Evolutionary conservation across 2,888 invertebrate genomes (phyloP), one percentile per base, ranked within the genome.

Genomic region (Pimpla rufipes): DNA sequence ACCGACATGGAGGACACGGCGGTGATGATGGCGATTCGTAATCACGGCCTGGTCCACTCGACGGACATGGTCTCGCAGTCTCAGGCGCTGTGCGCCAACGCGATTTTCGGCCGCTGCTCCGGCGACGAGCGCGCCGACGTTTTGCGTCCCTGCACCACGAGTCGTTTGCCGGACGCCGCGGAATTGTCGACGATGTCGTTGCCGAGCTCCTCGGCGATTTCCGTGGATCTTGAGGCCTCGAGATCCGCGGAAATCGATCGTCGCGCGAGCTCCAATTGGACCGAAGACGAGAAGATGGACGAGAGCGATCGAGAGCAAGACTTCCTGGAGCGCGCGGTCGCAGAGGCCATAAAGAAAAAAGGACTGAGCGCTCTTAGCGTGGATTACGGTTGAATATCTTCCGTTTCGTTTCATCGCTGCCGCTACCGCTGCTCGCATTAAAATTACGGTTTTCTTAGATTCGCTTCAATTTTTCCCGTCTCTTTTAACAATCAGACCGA

Each of bases 1-100:
- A 95, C 95, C 42, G 94, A 94, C 81, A 94, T 96, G 89, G 96
- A 96, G 93, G 95, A 96, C 89, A 95, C 96, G 90, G 96, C 96
- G 0, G 96, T 96, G 76, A 93, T 95, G 40, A 96, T 96, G 96
- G 96, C 96, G 3, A 96, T 96, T 88, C 95, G 95, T 75, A 96
- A 96, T 71, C 96, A 96, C 89, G 96, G 96, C 0, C 92, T 96
- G 79, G 90, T 91, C 21, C 89, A 89, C 70, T 85, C 90, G 0
- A 64, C 85, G n/a, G 85, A 88, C 18, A 76, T 87, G n/a, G 80
- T 87, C 1, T 73, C 88, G 37, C 86, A 88, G 57, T 74, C 89
- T 0, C 83, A 75, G 16, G 83, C 87, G 62, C 84, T 88, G 29
- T 74, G 84, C 29, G 55, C 59, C 8, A 62, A 76, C 45, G 37